Conservation (phyloP, 2,888 invertebrate genomes). For the Alentia gelatinosa region DNA sequence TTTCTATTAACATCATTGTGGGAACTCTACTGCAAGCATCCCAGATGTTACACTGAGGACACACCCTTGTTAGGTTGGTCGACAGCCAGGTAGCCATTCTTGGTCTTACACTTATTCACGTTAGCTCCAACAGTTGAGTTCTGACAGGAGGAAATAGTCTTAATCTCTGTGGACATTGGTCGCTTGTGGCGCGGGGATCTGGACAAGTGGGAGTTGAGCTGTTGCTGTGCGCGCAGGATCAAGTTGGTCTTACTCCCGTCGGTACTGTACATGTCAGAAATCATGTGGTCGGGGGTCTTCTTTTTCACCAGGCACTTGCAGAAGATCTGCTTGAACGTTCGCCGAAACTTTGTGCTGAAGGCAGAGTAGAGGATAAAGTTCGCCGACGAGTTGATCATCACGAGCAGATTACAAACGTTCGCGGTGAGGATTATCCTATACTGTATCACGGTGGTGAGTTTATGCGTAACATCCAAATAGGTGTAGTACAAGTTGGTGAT, state of each 20-base stretch:
- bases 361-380: constrained; percentile 90
- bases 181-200: not conserved
- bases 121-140: not conserved
- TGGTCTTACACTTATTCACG: constrained; percentile 28
- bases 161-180: not conserved
- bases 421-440: constrained; percentile 82
- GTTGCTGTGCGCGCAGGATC: constrained; percentile 38
- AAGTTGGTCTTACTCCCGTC: constrained; percentile 54
- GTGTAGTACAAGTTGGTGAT: constrained; percentile 82
- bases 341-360: constrained; percentile 82
- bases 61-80: not conserved
- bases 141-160: not conserved
- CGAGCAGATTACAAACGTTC: constrained; percentile 87
- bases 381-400: constrained; percentile 87
- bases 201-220: not conserved
- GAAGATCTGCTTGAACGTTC: constrained; percentile 64
- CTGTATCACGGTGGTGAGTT: constrained; percentile 33
- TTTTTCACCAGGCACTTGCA: constrained; percentile 58
- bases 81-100: constrained; percentile 55
- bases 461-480: constrained; percentile 64
- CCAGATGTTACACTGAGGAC: constrained; percentile 14
- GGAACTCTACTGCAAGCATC: not conserved
- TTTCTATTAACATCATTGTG: not conserved
- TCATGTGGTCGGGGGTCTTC: constrained; percentile 6
- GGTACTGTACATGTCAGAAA: constrained; percentile 47